Base-by-base conservation (phyloP, 2,888 invertebrate species). In the Chymomyza procnemis region DNA sequence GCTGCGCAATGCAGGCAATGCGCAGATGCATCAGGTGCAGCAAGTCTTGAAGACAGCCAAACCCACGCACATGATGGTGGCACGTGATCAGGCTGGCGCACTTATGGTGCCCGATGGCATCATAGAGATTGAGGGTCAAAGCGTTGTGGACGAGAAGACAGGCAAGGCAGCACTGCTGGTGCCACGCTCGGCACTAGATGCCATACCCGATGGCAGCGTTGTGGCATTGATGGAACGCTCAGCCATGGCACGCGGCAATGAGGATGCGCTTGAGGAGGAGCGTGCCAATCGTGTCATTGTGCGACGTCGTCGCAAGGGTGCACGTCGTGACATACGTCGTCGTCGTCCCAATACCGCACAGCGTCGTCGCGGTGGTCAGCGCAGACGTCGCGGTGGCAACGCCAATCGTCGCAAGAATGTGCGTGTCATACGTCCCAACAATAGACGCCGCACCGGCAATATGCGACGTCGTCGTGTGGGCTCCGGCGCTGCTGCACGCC, bases 171-270 rank as follows among this genome's bases (percentile, higher is more conserved):
- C 89, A 0, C 71, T 90, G 0, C 66, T 88, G 12, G 79, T 90
- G 62, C 88, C 90, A 3, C 90, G 89, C 9, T 76, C 84, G 34
- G 79, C 87, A 0, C 69, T 90, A 19, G 88, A 89, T 19, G 81
- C 85, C 65, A 89, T 90, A 41, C 90, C 90, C 50, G 81, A 88
- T 61, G 90, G 89, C 47, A 88, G 88, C 56, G 82, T 90, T 4
- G 85, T 90, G 2, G 89, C 89, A 2, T 74, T 90, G 2, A 79
- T 89, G 80, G 88, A 88, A 26, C 82, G 81, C 18, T 67, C 83
- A 1, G 61, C 71, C 60, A 46, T 50, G 21, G 63, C 57, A 4
- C 69, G 52, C 1, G 55, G 52, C 1, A 54, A 63, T 18, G 73
- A 66, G n/a, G 78, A 73, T 4, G 69, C 63, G 1, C 72, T 73